Evolutionary conservation across 2,888 invertebrate species (phyloP).

Genomic region (Thymelicus lineola): DNA sequence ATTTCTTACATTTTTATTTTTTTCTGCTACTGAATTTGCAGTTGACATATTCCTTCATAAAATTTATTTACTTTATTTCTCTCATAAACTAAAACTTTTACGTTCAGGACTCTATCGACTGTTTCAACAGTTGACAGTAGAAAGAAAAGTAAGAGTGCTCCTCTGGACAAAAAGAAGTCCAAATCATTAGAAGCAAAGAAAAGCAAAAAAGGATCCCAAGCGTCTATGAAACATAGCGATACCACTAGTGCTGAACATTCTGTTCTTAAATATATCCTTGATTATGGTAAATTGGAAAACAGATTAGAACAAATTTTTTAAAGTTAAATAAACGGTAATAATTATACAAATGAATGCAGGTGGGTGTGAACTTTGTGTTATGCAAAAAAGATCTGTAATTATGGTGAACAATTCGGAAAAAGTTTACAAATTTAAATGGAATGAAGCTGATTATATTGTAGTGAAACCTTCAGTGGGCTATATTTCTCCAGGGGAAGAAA

Average conservation of each 20-base stretch:
- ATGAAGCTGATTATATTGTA: constrained; percentile 59
- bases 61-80: too few species aligned
- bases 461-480: constrained; percentile 74
- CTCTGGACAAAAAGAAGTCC: constrained; percentile 56
- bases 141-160: constrained; percentile 61
- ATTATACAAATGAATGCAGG: constrained; percentile 50
- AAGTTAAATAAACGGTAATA: neutral
- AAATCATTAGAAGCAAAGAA: constrained; percentile 53
- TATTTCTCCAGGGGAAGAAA: constrained; percentile 79
- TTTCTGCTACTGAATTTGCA: too few species aligned
- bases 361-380: constrained; percentile 68
- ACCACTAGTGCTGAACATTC: constrained; percentile 54
- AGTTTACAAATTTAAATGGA: constrained; percentile 75
- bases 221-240: constrained; percentile 59
- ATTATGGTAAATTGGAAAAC: constrained; percentile 60
- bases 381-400: constrained; percentile 67
- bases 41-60: too few species aligned
- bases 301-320: constrained; percentile 1
- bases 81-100: neutral
- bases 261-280: constrained; percentile 71
- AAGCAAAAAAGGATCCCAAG: constrained; percentile 56
- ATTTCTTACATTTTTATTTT: too few species aligned
- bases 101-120: constrained; percentile 56
- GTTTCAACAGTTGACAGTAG: constrained; percentile 61
- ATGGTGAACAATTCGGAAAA: constrained; percentile 80